A percentile compares a stretch with the other conserved stretches of the same genome.
phyloP scores from a whole-genome alignment of 2,888 invertebrate genomes.

The Limnephilus lunatus region DNA sequence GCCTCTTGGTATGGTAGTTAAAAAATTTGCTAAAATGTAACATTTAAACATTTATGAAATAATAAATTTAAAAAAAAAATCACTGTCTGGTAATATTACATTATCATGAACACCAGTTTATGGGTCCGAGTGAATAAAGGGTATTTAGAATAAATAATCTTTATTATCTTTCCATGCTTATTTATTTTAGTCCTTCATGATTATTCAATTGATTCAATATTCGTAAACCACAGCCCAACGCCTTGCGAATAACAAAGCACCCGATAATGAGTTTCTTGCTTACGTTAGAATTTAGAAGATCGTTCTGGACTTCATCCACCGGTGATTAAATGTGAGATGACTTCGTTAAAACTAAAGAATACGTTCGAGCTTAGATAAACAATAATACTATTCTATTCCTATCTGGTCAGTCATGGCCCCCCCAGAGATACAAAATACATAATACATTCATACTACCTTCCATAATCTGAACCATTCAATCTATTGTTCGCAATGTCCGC shows the following conservation, averaged over 20 bases:
- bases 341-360: slow-evolving; percentile 26
- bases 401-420: slow-evolving; percentile 8
- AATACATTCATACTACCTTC: neutral
- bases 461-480: neutral
- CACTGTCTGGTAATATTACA: no score
- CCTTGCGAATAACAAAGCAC: neutral
- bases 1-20: no score
- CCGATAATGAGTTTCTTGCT: neutral
- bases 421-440: neutral
- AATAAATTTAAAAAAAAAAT: no score
- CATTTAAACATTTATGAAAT: no score
- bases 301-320: neutral
- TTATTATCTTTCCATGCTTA: no score
- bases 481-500: neutral
- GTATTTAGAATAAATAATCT: no score
- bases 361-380: slow-evolving; percentile 29
- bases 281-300: neutral
- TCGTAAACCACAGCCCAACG: neutral
- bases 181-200: no score
- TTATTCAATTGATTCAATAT: no score
- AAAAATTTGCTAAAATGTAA: no score
- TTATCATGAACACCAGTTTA: no score
- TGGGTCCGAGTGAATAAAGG: no score
- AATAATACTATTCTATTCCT: slow-evolving; percentile 15
- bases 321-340: neutral